phyloP scores from a whole-genome alignment of 2,797 vertebrate species.

The Cryptoprocta ferox region DNA sequence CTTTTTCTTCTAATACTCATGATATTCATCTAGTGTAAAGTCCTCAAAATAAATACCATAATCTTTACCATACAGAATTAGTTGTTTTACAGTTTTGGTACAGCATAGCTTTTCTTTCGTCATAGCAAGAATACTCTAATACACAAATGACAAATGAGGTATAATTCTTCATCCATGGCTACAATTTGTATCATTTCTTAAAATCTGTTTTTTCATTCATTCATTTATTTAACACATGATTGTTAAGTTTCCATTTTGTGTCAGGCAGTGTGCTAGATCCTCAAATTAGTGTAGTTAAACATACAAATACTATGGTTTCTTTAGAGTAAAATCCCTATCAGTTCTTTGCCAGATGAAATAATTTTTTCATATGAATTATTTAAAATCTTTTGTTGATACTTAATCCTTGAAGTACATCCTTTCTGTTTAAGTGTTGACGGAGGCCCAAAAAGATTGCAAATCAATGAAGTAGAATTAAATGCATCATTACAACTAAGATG shows the following conservation, averaged over 20 bases:
- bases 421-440: not conserved
- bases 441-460: not conserved
- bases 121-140: not conserved
- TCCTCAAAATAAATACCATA: not conserved
- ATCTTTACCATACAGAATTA: not conserved
- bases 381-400: not conserved
- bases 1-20: not conserved
- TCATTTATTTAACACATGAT: not conserved
- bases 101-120: not conserved
- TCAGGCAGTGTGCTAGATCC: not conserved
- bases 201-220: not conserved
- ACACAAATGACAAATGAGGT: not conserved
- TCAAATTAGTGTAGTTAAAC: not conserved
- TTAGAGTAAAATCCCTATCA: not conserved
- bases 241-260: not conserved
- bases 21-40: not conserved
- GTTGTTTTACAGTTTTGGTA: not conserved
- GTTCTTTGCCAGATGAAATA: not conserved
- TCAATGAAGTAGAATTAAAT: conserved; percentile 14
- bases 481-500: not conserved
- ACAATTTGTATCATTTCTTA: not conserved
- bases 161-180: not conserved
- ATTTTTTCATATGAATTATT: not conserved
- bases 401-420: not conserved
- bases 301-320: not conserved